Evolutionary conservation across 2,113 vertebrate genomes (phyloP).

Genomic region (Gulo gulo): DNA sequence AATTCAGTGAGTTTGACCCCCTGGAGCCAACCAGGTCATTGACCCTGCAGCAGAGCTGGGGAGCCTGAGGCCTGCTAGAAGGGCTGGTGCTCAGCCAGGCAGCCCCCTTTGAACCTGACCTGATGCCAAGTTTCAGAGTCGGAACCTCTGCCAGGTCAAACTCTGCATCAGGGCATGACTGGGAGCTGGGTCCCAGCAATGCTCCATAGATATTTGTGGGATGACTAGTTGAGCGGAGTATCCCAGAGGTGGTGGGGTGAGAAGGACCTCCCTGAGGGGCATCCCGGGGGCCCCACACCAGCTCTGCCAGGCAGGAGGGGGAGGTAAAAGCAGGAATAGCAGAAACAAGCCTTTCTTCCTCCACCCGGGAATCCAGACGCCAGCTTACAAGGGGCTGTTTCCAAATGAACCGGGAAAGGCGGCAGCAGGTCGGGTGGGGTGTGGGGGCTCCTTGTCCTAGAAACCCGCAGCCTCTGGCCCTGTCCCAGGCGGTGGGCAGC

Average conservation of each 20-base stretch:
- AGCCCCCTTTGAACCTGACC: background rate
- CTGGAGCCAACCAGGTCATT: background rate
- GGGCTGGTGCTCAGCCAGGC: background rate
- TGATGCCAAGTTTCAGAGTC: background rate
- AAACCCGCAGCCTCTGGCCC: background rate
- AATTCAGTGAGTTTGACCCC: background rate
- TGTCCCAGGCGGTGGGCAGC: background rate
- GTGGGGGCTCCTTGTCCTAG: background rate
- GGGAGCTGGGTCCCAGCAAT: background rate
- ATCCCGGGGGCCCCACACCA: background rate
- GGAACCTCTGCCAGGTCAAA: background rate
- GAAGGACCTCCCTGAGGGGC: background rate
- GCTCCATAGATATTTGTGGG: conserved; percentile 34
- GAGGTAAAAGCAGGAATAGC: background rate
- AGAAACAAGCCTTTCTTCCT: background rate
- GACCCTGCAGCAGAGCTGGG: background rate
- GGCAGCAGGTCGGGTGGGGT: background rate
- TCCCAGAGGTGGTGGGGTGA: background rate
- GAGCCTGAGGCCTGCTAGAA: background rate
- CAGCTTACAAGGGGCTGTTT: conserved; percentile 8
- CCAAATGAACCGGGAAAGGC: conserved; percentile 43
- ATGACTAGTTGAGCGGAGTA: background rate
- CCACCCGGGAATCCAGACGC: conserved; percentile 10
- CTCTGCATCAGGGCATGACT: background rate
- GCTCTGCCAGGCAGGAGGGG: background rate